Base-by-base conservation (phyloP, 2,888 invertebrate species). In the Caenorhabditis panamensis region DNA sequence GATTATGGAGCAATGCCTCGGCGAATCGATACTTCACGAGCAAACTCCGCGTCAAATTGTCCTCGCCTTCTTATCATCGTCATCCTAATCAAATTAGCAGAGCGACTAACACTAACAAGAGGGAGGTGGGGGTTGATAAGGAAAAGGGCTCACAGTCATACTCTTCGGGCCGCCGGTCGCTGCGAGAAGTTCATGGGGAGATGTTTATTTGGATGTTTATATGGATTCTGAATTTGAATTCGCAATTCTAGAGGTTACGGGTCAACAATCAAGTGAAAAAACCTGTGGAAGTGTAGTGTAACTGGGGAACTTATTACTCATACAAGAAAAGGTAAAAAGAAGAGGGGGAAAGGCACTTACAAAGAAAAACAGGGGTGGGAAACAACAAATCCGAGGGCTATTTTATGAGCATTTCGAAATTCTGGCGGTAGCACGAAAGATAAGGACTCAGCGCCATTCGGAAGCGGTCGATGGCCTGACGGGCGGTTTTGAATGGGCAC, bases 1-100 rank as follows among this genome's bases (percentile, higher is more conserved):
- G 59, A 59, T 31, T 6, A 53, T 44, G 69, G 31, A 49, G 41
- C 62, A 44, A 61, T 47, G n/a, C 41, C 9, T 3, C 2, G 41
- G 41, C 56, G 49, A 73, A 73, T 73, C 73, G 53, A 73, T 73
- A 66, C 73, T 73, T 73, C 73, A 66, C 58, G 73, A 66, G 73
- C 73, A 72, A 73, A 66, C 63, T 54, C 62, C 41, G 44, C 44
- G 59, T 49, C 63, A 37, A 37, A 58, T 58, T 58, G 73, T 73
- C 59, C 59, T 69, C 61, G 49, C 31, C 58, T 47, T 26, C 24
- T 72, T 41, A 59, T 54, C 53, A 51, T 63, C 58, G 58, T 51
- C 63, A 24, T n/a, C 16, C 47, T 73, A 73, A 73, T 73, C 73
- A 73, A 73, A 73, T 73, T 73, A 73, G 63, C 73, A 56, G 71